Conservation (phyloP, 2,797 vertebrate genomes). For the Alcedo quadribrachys region DNA sequence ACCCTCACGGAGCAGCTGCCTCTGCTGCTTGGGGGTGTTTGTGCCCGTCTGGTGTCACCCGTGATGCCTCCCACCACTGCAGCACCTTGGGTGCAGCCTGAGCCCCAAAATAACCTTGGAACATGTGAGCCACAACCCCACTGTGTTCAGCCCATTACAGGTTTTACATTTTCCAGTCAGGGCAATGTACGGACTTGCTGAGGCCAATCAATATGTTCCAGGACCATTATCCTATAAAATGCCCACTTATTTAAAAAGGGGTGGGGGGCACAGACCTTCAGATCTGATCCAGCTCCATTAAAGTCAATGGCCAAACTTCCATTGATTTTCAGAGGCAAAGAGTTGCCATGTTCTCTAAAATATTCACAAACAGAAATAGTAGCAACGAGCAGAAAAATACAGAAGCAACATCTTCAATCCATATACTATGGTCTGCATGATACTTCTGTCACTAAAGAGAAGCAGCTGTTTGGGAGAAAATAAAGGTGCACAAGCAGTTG, state of each 20-base stretch:
- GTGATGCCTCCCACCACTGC: fast-evolving
- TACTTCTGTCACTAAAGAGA: background rate
- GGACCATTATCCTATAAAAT: slow-evolving; percentile 67
- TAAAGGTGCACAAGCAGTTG: background rate
- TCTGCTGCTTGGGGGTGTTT: background rate
- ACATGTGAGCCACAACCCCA: background rate
- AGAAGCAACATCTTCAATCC: background rate
- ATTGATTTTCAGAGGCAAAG: slow-evolving; percentile 47
- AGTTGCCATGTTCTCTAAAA: slow-evolving; percentile 40
- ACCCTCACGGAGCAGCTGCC: background rate
- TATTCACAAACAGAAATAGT: slow-evolving; percentile 29
- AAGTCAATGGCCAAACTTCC: slow-evolving; percentile 44
- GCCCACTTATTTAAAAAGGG: slow-evolving; percentile 57
- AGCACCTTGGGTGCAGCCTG: background rate
- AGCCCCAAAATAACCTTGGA: background rate
- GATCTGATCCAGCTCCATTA: slow-evolving; percentile 35
- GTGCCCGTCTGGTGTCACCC: background rate
- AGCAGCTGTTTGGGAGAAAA: background rate
- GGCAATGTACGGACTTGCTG: slow-evolving; percentile 22
- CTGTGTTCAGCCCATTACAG: slow-evolving; percentile 34
- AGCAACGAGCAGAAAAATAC: slow-evolving; percentile 1
- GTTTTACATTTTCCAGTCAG: slow-evolving; percentile 46
- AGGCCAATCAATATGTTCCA: slow-evolving; percentile 54
- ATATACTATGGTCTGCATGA: fast-evolving
- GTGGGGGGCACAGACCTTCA: slow-evolving; percentile 23